phyloP scores from a whole-genome alignment of 2,888 invertebrate species.

The Eudemis profundana region DNA sequence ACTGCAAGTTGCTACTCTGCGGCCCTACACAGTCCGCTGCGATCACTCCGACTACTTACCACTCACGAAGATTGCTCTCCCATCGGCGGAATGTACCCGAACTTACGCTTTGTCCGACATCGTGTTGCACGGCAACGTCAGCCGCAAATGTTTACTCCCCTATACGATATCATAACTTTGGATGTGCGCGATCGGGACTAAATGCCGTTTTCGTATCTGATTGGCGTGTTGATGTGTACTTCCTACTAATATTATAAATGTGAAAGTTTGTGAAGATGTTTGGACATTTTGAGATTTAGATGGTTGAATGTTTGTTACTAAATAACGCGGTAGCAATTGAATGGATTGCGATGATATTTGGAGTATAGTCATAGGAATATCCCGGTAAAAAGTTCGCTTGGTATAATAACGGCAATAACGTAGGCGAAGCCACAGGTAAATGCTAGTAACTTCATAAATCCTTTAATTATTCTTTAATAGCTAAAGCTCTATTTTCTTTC shows the following conservation, averaged over 20 bases:
- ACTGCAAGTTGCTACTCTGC: slow-evolving; percentile 48
- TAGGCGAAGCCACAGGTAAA: too few relatives aligned
- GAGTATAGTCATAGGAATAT: too few relatives aligned
- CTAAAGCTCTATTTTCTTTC: too few relatives aligned
- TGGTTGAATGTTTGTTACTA: too few relatives aligned
- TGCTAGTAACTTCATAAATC: too few relatives aligned
- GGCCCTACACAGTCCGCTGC: slow-evolving; percentile 57
- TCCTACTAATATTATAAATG: background rate
- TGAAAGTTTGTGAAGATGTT: too few relatives aligned
- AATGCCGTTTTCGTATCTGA: background rate
- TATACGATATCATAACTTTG: slow-evolving; percentile 31
- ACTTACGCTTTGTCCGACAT: slow-evolving; percentile 52
- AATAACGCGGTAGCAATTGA: too few relatives aligned
- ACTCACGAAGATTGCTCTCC: slow-evolving; percentile 71
- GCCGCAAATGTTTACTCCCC: slow-evolving; percentile 37
- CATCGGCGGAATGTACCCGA: slow-evolving; percentile 59
- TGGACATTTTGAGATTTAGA: too few relatives aligned
- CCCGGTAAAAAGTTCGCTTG: too few relatives aligned
- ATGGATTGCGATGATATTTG: too few relatives aligned
- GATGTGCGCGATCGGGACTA: background rate
- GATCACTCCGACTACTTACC: slow-evolving; percentile 64
- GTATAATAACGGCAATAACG: too few relatives aligned
- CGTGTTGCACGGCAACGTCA: slow-evolving; percentile 37
- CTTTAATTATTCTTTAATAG: too few relatives aligned
- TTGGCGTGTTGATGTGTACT: background rate